These are phyloP conservation scores for Arnoldichthys spilopterus DNA, from an alignment of 2,797 vertebrate genomes.

Conservation along the genomic window DNA sequence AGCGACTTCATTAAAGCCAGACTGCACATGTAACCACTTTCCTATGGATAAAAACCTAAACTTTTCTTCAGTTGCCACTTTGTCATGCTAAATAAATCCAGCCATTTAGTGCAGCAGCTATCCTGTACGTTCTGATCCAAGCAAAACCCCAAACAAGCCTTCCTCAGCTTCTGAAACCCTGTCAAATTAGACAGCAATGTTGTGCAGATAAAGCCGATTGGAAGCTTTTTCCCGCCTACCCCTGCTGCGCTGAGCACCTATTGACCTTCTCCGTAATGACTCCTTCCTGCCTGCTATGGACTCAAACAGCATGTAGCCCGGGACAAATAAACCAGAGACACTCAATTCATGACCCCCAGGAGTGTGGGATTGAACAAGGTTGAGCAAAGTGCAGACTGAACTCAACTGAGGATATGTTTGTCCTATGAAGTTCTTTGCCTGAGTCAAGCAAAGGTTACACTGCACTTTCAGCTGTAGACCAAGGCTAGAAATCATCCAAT, in stretches of 20 bases:
- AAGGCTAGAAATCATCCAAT: neutral
- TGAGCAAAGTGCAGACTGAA: constrained; percentile 17
- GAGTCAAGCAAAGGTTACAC: neutral
- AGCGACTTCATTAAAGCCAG: constrained; percentile 5
- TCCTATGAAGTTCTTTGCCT: neutral
- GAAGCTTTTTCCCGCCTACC: constrained; percentile 38
- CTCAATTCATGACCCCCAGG: constrained; percentile 30
- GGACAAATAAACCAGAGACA: constrained; percentile 41
- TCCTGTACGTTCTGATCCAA: neutral
- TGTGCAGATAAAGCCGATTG: constrained; percentile 38
- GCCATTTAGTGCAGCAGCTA: constrained; percentile 4
- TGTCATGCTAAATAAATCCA: constrained; percentile 7
- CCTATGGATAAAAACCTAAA: neutral
- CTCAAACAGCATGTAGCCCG: constrained; percentile 41
- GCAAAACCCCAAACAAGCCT: constrained; percentile 6
- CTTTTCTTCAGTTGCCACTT: constrained; percentile 13
- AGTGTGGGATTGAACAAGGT: constrained; percentile 2
- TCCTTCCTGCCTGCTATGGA: constrained; percentile 35
- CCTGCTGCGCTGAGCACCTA: constrained; percentile 43
- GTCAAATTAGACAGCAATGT: constrained; percentile 28
- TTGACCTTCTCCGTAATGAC: constrained; percentile 45
- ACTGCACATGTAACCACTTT: neutral
- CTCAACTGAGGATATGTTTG: neutral
- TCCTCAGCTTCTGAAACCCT: constrained; percentile 13
- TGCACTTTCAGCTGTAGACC: neutral